phyloP scores from a whole-genome alignment of 2,797 vertebrate species.

The Sebastolobus altivelis region DNA sequence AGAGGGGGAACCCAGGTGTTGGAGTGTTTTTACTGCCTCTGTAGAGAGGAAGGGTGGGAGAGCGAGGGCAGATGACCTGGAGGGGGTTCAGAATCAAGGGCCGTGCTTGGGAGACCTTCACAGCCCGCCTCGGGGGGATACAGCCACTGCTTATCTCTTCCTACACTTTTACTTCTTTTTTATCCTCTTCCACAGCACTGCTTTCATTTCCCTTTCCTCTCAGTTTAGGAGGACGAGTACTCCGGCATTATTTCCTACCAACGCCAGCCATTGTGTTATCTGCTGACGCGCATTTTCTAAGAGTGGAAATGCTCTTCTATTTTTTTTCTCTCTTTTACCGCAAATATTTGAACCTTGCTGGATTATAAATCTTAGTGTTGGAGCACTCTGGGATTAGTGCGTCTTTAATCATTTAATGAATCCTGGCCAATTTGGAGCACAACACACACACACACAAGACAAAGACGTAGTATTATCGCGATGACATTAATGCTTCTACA shows the following conservation, averaged over 20 bases:
- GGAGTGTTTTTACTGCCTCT: constrained; percentile 87
- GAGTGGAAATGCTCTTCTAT: constrained; percentile 72
- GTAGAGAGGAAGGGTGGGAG: constrained; percentile 85
- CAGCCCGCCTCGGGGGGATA: constrained; percentile 80
- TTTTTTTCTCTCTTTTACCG: constrained; percentile 42
- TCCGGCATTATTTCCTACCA: constrained; percentile 76
- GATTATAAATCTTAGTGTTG: constrained; percentile 68
- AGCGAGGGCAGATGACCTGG: constrained; percentile 83
- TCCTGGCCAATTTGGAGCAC: constrained; percentile 60
- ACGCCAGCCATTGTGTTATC: constrained; percentile 79
- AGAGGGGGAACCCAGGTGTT: constrained; percentile 89
- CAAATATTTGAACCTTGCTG: constrained; percentile 69
- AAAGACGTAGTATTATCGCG: constrained; percentile 61
- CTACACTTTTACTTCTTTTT: constrained; percentile 86
- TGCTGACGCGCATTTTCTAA: constrained; percentile 79
- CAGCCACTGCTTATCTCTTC: constrained; percentile 86
- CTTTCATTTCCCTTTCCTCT: constrained; percentile 84
- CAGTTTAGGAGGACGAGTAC: constrained; percentile 71
- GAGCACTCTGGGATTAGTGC: constrained; percentile 62
- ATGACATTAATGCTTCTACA: constrained; percentile 69
- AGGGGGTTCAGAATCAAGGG: constrained; percentile 83
- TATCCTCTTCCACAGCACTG: constrained; percentile 83
- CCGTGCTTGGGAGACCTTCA: constrained; percentile 84
- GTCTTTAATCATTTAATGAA: constrained; percentile 73
- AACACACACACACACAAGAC: constrained; percentile 34